Conservation (phyloP, 1,140 invertebrate species). For the Camponotus floridanus region DNA sequence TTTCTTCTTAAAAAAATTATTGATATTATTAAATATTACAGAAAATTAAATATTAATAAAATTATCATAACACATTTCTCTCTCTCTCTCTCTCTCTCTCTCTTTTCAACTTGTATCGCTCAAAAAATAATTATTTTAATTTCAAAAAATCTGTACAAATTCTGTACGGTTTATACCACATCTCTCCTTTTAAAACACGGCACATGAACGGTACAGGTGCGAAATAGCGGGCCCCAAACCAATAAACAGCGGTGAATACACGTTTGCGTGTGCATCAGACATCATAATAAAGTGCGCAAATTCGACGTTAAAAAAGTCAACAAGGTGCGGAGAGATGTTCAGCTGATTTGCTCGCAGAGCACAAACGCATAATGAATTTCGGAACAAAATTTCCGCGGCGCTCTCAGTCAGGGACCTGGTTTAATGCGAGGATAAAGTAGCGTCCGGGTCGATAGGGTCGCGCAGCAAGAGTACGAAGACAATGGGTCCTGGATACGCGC, state of each 20-base stretch:
- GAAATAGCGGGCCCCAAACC: conserved; percentile 10
- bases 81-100: neutral
- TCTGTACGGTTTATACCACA: neutral
- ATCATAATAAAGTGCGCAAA: conserved; percentile 68
- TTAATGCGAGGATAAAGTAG: conserved; percentile 84
- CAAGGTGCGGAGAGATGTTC: conserved; percentile 44
- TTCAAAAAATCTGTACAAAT: neutral
- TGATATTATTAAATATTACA: neutral
- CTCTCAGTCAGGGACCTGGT: conserved; percentile 70
- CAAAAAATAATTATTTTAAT: conserved; percentile 6
- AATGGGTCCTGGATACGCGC: conserved; percentile 77
- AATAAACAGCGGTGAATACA: conserved; percentile 56
- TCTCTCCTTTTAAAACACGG: neutral
- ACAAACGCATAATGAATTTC: conserved; percentile 76
- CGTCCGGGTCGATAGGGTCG: conserved; percentile 84
- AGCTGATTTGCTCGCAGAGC: conserved; percentile 17
- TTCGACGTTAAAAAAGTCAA: conserved; percentile 68
- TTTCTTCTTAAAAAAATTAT: neutral
- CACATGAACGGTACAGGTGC: conserved; percentile 21
- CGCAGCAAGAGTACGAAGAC: conserved; percentile 79
- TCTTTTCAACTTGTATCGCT: neutral
- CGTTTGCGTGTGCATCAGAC: conserved; percentile 11
- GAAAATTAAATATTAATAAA: conserved; percentile 17
- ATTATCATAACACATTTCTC: neutral
- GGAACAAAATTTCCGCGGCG: conserved; percentile 76